Base-by-base conservation (phyloP, 1,140 invertebrate species). In the Leptonema lineaticorne region DNA sequence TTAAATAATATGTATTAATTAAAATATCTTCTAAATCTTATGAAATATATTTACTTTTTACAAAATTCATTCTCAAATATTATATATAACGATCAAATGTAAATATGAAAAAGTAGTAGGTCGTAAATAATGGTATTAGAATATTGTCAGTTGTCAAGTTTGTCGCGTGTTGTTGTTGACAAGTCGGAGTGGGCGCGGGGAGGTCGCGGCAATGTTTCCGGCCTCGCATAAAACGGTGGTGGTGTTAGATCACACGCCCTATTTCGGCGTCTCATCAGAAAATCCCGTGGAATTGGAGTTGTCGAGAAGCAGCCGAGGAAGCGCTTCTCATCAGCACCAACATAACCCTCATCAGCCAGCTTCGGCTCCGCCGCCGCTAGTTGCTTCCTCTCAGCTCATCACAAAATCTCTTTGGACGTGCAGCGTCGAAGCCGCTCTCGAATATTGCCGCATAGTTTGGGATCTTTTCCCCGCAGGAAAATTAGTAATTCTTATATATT, bases 361-460 rank as follows among this genome's bases (percentile, higher is more conserved):
- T 68, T 74, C 5, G 73, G 74, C 56, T 57, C 74, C 78, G 18
- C 77, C 76, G 14, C 53, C 11, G 11, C 90, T 90, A 14, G 79
- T 92, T 11, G 84, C 89, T 5, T 26, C 26, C 18, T 46, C 37
- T 1, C 60, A 64, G 7, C 91, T 93, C 0, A 89, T 96, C 67
- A 88, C 85, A 45, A 98, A 98, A 81, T 92, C 93, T 7, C 75
- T 98, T 50, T 98, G 96, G 96, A 98, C 95, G 0, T 96, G 91
- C 75, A 91, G 90, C 74, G 92, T 97, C 1, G 96, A 99, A 84
- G 91, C 93, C 3, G 90, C 94, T 2, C 86, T 97, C 57, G 96
- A 98, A 82, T 98, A 97, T 76, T 95, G 94, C 75, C 85, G 96
- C 22, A 95, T 98, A 73, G 93, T 97, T 6, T 98, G 94, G 93